These are phyloP conservation scores for Thunnus maccoyii DNA, from an alignment of 2,113 vertebrate genomes.

Conservation along the genomic window DNA sequence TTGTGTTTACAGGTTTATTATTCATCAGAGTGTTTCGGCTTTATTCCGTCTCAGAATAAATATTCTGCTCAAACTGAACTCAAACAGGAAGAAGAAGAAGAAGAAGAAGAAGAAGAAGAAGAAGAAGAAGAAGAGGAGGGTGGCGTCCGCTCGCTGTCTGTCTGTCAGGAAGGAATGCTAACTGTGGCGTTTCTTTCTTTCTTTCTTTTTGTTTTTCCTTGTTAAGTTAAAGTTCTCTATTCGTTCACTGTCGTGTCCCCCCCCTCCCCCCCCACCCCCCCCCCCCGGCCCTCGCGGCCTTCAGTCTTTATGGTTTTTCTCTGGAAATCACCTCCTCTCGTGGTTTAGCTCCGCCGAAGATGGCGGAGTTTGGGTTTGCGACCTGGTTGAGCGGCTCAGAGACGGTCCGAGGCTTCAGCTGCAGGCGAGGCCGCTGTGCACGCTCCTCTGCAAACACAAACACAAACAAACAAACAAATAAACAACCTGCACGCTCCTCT, in stretches of 20 bases:
- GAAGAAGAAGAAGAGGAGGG: conserved; percentile 76
- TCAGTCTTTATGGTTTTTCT: conserved; percentile 90
- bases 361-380: conserved; percentile 98
- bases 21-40: conserved; percentile 58
- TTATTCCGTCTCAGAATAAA: conserved; percentile 72
- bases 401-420: conserved; percentile 98
- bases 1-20: conserved; percentile 82
- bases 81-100: conserved; percentile 72
- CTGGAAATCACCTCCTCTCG: conserved; percentile 94
- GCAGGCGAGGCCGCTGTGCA: conserved; percentile 95
- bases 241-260: conserved; percentile 3
- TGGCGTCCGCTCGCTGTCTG: conserved; percentile 67
- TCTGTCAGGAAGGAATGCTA: conserved; percentile 86
- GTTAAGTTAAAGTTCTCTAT: conserved; percentile 54
- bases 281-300: conserved; percentile 41
- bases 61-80: conserved; percentile 73
- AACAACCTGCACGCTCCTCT: background rate
- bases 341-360: conserved; percentile 98
- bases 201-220: background rate
- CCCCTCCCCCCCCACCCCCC: conserved; percentile 21
- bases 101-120: conserved; percentile 64
- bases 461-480: conserved; percentile 18
- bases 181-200: conserved; percentile 73
- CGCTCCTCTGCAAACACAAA: conserved; percentile 90
- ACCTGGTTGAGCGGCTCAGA: conserved; percentile 97